These are phyloP conservation scores for Lacerta bilineata DNA, from an alignment of 2,797 vertebrate species.

Conservation along the genomic window DNA sequence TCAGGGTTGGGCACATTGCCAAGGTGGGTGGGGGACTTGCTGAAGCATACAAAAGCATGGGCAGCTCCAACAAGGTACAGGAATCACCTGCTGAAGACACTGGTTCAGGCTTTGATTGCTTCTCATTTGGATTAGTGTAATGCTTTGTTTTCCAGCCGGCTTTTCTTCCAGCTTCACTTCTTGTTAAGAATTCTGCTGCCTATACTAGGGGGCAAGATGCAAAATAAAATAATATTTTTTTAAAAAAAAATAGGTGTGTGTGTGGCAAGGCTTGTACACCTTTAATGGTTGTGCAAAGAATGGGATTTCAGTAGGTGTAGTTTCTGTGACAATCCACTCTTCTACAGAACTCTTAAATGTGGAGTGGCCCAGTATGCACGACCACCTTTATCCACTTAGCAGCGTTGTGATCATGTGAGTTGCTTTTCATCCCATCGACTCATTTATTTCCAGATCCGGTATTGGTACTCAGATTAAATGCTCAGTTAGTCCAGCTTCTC, in stretches of 20 bases:
- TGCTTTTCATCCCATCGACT: neutral
- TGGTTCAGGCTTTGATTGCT: constrained; percentile 21
- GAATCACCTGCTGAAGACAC: constrained; percentile 36
- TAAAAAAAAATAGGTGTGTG: too few relatives aligned
- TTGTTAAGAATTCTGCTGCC: constrained; percentile 1
- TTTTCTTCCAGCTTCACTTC: neutral
- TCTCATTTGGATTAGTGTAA: constrained; percentile 19
- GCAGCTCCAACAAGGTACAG: constrained; percentile 18
- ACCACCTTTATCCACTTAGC: neutral
- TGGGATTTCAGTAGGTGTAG: too few relatives aligned
- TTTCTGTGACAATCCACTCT: too few relatives aligned
- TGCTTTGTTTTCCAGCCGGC: constrained; percentile 7
- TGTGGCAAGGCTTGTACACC: too few relatives aligned
- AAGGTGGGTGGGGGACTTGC: constrained; percentile 2
- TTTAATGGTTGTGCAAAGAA: too few relatives aligned
- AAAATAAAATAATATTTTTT: too few relatives aligned
- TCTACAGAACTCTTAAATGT: too few relatives aligned
- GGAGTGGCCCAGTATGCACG: too few relatives aligned
- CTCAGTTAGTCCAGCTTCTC: neutral
- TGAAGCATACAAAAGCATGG: constrained; percentile 14
- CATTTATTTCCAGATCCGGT: neutral
- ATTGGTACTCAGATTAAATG: neutral
- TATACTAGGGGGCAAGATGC: neutral
- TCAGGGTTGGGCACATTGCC: constrained; percentile 13
- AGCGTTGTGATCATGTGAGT: neutral